Conservation (phyloP, 1,140 invertebrate species). For the Coelopa frigida region DNA sequence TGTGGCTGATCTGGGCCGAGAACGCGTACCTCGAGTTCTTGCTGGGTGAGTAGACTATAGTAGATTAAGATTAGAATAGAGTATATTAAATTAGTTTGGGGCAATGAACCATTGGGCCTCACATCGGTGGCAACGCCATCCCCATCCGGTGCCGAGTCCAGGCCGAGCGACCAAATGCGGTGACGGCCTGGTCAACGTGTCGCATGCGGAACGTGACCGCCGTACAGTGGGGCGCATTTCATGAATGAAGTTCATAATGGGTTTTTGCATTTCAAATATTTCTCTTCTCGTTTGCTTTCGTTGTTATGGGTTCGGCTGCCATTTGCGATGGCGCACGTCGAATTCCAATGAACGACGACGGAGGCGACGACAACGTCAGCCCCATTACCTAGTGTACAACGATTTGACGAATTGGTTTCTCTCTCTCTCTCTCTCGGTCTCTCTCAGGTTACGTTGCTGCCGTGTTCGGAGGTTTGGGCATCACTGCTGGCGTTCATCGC, state of each 20-base stretch:
- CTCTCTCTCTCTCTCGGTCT: neutral
- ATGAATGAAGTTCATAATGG: neutral
- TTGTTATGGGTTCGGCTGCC: neutral
- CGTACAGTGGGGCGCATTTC: neutral
- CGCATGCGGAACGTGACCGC: too few relatives aligned
- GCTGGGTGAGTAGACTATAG: slow-evolving; percentile 50
- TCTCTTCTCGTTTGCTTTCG: neutral
- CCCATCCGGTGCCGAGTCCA: too few relatives aligned
- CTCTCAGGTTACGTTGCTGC: slow-evolving; percentile 24
- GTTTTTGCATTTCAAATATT: neutral
- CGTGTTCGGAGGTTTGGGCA: slow-evolving; percentile 51
- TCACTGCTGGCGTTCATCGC: slow-evolving; percentile 78
- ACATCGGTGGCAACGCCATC: too few relatives aligned
- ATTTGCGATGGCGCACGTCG: neutral
- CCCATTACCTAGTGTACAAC: too few relatives aligned
- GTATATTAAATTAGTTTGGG: neutral
- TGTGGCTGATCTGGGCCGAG: slow-evolving; percentile 55
- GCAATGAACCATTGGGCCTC: too few relatives aligned
- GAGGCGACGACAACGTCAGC: neutral
- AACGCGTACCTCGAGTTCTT: slow-evolving; percentile 53
- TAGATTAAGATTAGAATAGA: neutral
- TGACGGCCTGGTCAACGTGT: too few relatives aligned
- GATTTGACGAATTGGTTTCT: neutral
- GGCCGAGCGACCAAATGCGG: too few relatives aligned
- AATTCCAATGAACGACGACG: too few relatives aligned